Base-by-base conservation (phyloP, 2,113 vertebrate species). In the Amblyornis subalaris region DNA sequence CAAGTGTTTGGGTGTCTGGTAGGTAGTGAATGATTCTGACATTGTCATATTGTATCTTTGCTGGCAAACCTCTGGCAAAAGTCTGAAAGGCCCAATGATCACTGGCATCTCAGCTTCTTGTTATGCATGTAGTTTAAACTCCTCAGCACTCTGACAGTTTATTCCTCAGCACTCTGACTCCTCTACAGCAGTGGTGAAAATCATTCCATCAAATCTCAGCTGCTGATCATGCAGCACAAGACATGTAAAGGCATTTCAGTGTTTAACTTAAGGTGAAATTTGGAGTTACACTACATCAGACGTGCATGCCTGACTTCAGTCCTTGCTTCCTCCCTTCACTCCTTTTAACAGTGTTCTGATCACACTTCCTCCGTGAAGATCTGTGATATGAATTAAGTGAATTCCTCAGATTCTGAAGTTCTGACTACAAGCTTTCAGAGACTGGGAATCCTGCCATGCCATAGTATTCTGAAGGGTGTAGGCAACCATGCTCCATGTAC, bases 401-500 rank as follows among this genome's bases (percentile, higher is more conserved):
- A 95, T 95, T 96, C 89, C 67, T 94, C 62, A 77, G 85, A 96
- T 93, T 95, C 91, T 94, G 78, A 89, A 97, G 91, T 85, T 74
- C 85, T 96, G 85, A 96, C 77, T 88, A 12, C 15, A 81, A 47
- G 67, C 64, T 36, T 79, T 73, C 23, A 25, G 91, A 58, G 58
- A 6, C 93, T 88, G 87, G 91, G 93, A 96, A 69, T 73, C 38
- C 75, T 95, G 91, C 87, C 89, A 96, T 93, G 78, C 86, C 78
- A 40, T 73, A n/a, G 62, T 82, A 24, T 78, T 80, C 85, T 38
- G 26, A 60, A 69, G 82, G 45, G 54, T 54, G 88, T 38, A 65
- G 90, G 88, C 81, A 85, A 69, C 70, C 61, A 14, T 16, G 45
- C 28, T 90, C 18, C 15, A 10, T 29, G 28, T 20, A 25, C 40